Evolutionary conservation across 2,113 vertebrate species (phyloP), one percentile per base, ranked within the genome.

Genomic region (Oryzias melastigma): DNA sequence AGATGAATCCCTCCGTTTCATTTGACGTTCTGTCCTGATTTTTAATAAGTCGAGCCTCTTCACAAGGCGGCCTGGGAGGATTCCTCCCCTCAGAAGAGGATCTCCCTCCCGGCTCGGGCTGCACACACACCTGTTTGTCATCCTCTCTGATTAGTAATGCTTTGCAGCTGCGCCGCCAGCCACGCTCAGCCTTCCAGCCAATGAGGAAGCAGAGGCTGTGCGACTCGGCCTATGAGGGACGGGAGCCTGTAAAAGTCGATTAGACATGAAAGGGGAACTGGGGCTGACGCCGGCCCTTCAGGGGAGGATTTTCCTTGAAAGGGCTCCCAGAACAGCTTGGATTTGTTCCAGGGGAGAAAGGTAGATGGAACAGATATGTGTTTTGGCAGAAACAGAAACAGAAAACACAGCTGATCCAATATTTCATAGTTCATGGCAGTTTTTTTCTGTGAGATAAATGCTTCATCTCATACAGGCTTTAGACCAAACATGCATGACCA

Each of bases 81-180:
- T 35, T 35, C 35, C 35, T 35, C 35, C 35, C 35, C 10, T 8
- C 35, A 41, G 16, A 51, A 73, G 75, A 63, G 56, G 71, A 76
- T 77, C 73, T 74, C 78, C 66, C 75, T 73, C 19, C 18, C 59
- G 29, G 56, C 44, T 47, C 5, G 43, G 1, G 4, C 62, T 14
- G 18, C 70, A 27, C 43, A 57, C 71, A 77, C 86, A 86, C 82
- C 83, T 86, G 88, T 81, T 87, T 78, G 77, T 82, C 69, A 82
- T 84, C 69, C 73, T 20, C 59, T 78, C 64, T 67, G 67, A 82
- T 85, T 72, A 77, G 27, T 83, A 86, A 86, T 82, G 74, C 29
- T 44, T 80, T 71, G 80, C 85, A 89, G 82, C 83, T 85, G 85
- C 71, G 71, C 62, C 62, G 12, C 75, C 17, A 0, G 52, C 52